These are phyloP conservation scores for Dicrostonyx torquatus DNA, from an alignment of 2,797 vertebrate species.

Conservation along the genomic window DNA sequence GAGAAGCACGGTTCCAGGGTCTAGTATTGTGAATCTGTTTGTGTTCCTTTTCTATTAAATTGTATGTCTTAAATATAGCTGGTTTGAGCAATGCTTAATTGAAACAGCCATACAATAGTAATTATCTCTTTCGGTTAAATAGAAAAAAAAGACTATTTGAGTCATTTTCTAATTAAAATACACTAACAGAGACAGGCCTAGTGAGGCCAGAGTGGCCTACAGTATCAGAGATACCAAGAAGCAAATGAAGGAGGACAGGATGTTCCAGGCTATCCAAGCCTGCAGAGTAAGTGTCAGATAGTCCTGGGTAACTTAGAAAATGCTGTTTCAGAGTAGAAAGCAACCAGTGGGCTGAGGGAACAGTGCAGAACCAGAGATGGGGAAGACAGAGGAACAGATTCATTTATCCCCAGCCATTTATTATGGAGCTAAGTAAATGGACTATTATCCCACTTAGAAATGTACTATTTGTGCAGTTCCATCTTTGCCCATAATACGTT, in stretches of 20 bases:
- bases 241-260: not conserved
- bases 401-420: constrained; percentile 2
- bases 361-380: not conserved
- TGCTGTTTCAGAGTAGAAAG: not conserved
- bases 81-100: too few relatives aligned
- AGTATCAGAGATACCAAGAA: not conserved
- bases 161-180: constrained; percentile 26
- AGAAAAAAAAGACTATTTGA: constrained; percentile 47
- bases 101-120: too few relatives aligned
- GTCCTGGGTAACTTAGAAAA: not conserved
- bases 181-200: not conserved
- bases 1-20: too few relatives aligned
- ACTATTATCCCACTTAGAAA: constrained; percentile 32
- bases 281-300: not conserved
- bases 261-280: not conserved
- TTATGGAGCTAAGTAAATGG: not conserved
- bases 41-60: too few relatives aligned
- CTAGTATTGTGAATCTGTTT: too few relatives aligned
- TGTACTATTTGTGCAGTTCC: not conserved
- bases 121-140: constrained; percentile 50
- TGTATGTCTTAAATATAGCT: too few relatives aligned
- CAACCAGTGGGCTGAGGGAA: not conserved
- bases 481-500: not conserved
- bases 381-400: not conserved
- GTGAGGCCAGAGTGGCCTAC: too few relatives aligned